Evolutionary conservation across 2,888 invertebrate species (phyloP).

Genomic region (Carterocephalus palaemon): DNA sequence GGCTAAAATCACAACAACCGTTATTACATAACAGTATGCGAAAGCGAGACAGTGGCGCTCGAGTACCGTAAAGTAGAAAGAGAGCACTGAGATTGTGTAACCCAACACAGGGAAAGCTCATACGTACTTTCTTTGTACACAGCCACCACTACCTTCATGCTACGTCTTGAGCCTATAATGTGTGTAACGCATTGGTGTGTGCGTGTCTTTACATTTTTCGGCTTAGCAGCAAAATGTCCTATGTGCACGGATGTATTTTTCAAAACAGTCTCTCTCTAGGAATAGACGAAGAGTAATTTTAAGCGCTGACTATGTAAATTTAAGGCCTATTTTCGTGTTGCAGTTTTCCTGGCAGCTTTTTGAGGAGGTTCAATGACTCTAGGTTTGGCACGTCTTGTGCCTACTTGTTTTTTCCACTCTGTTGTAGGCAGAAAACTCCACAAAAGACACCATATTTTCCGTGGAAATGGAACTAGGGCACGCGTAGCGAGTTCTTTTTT

Average conservation of each 20-base stretch:
- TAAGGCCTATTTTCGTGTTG: conserved; percentile 49
- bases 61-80: conserved; percentile 45
- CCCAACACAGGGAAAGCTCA: conserved; percentile 74
- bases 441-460: conserved; percentile 62
- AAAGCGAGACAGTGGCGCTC: conserved; percentile 45
- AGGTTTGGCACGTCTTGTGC: conserved; percentile 68
- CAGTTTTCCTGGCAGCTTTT: conserved; percentile 52
- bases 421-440: conserved; percentile 49
- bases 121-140: conserved; percentile 69
- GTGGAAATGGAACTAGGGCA: conserved; percentile 64
- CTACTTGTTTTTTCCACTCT: conserved; percentile 63
- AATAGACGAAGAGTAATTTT: conserved; percentile 43
- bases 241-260: conserved; percentile 53
- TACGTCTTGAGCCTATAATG: conserved; percentile 44
- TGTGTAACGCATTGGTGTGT: conserved; percentile 49
- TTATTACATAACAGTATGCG: conserved; percentile 74
- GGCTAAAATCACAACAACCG: conserved; percentile 73
- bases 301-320: conserved; percentile 33
- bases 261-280: conserved; percentile 54
- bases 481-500: conserved; percentile 49
- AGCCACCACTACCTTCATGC: conserved; percentile 44
- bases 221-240: conserved; percentile 61
- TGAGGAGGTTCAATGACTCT: conserved; percentile 70
- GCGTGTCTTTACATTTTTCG: conserved; percentile 64
- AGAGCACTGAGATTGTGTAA: conserved; percentile 69